These are phyloP conservation scores for Chaetoderma sp. DNA, from an alignment of 2,888 invertebrate species.

Conservation along the genomic window DNA sequence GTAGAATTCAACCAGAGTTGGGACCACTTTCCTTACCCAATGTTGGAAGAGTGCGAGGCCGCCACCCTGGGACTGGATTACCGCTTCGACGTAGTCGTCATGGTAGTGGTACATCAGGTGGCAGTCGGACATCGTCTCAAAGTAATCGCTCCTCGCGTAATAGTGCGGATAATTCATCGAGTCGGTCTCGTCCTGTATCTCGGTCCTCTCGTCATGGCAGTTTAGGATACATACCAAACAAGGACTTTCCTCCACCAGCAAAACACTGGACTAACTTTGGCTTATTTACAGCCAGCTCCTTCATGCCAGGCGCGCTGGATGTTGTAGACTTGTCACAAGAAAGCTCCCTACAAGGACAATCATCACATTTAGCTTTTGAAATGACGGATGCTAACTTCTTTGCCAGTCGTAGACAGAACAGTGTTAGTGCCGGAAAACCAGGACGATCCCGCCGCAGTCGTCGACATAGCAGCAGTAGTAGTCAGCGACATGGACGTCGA, in stretches of 20 bases:
- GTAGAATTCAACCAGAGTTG: slow-evolving; percentile 46
- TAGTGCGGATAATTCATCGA: slow-evolving; percentile 32
- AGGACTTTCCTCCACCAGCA: neutral
- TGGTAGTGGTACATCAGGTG: slow-evolving; percentile 51
- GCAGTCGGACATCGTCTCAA: slow-evolving; percentile 50
- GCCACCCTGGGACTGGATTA: slow-evolving; percentile 26
- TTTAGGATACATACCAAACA: neutral
- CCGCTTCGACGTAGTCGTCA: slow-evolving; percentile 28
- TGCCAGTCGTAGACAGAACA: slow-evolving; percentile 2
- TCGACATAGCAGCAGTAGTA: neutral
- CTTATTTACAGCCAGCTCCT: slow-evolving; percentile 49
- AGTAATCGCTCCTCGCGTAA: slow-evolving; percentile 43
- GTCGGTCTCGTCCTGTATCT: slow-evolving; percentile 7
- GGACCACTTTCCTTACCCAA: slow-evolving; percentile 46
- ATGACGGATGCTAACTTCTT: slow-evolving; percentile 19
- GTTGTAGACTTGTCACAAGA: slow-evolving; percentile 13
- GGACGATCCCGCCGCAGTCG: neutral
- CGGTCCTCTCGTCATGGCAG: neutral
- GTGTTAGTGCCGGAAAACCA: slow-evolving; percentile 2
- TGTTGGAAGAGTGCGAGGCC: slow-evolving; percentile 37
- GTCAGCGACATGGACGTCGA: neutral
- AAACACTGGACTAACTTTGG: slow-evolving; percentile 39
- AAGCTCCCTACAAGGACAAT: slow-evolving; percentile 7
- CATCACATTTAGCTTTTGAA: slow-evolving; percentile 34
- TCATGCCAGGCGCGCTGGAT: slow-evolving; percentile 20